Evolutionary conservation across 2,113 vertebrate genomes (phyloP).

Genomic region (Formicarius rufipectus): DNA sequence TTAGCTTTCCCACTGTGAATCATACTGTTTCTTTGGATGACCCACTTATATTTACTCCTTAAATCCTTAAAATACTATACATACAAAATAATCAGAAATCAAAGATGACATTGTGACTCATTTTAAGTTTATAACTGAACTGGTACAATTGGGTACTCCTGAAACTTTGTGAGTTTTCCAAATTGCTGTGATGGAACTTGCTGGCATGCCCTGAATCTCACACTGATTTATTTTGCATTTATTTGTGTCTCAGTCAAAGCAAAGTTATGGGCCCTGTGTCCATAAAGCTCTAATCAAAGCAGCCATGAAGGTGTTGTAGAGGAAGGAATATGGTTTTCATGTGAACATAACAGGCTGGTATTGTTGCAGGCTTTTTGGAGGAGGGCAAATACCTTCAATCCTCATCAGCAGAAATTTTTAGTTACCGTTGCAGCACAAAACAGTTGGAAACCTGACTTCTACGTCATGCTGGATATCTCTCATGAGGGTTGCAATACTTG

Average conservation of each 20-base stretch:
- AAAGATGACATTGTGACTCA: neutral
- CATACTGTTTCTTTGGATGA: neutral
- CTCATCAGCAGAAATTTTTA: neutral
- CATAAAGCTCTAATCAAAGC: neutral
- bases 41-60: neutral
- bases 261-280: neutral
- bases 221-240: conserved; percentile 4
- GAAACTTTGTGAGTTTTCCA: neutral
- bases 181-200: neutral
- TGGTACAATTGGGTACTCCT: neutral
- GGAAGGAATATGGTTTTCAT: neutral
- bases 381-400: neutral
- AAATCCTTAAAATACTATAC: neutral
- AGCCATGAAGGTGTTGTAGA: neutral
- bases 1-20: neutral
- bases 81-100: neutral
- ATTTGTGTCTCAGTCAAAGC: conserved; percentile 10
- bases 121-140: neutral
- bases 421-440: neutral
- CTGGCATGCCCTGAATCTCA: neutral
- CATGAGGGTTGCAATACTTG: neutral
- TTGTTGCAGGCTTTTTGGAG: neutral
- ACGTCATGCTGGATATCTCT: neutral
- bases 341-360: neutral
- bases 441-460: neutral